A percentile compares a stretch with the other conserved stretches of the same genome.
Evolutionary conservation across 2,888 invertebrate species (phyloP).

Genomic region (Hyalella azteca): DNA sequence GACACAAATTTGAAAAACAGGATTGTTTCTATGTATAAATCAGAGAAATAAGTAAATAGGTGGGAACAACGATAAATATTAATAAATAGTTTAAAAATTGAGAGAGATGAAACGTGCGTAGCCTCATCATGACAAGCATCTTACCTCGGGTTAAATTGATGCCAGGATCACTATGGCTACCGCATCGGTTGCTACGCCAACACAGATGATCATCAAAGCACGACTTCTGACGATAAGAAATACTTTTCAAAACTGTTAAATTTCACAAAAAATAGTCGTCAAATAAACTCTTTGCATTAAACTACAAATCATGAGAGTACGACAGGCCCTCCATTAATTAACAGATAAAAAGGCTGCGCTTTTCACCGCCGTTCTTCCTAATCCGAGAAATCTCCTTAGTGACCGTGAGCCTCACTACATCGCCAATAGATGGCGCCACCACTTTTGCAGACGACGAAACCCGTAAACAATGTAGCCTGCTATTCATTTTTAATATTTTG

Average conservation of each 20-base stretch:
- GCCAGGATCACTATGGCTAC: constrained; percentile 43
- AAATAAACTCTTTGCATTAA: too few relatives aligned
- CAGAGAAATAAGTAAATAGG: too few relatives aligned
- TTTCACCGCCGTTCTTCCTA: background rate
- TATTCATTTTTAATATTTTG: too few relatives aligned
- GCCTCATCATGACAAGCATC: background rate
- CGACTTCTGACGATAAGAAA: too few relatives aligned
- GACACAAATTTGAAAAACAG: too few relatives aligned
- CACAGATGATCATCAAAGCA: background rate
- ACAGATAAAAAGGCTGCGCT: background rate
- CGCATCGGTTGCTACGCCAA: constrained; percentile 44
- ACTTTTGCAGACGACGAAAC: constrained; percentile 12
- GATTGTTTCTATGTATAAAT: too few relatives aligned
- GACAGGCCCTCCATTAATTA: background rate
- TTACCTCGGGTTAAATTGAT: constrained; percentile 18
- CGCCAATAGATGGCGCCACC: constrained; percentile 4
- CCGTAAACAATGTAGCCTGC: too few relatives aligned
- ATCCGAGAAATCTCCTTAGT: constrained; percentile 17
- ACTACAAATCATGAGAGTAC: too few relatives aligned
- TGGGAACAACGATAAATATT: too few relatives aligned
- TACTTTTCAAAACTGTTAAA: too few relatives aligned
- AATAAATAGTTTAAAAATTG: too few relatives aligned
- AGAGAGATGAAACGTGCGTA: background rate
- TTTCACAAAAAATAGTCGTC: too few relatives aligned
- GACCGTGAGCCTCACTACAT: background rate